These are phyloP conservation scores for Lamprotornis superbus DNA, from an alignment of 2,113 vertebrate genomes.

Conservation along the genomic window DNA sequence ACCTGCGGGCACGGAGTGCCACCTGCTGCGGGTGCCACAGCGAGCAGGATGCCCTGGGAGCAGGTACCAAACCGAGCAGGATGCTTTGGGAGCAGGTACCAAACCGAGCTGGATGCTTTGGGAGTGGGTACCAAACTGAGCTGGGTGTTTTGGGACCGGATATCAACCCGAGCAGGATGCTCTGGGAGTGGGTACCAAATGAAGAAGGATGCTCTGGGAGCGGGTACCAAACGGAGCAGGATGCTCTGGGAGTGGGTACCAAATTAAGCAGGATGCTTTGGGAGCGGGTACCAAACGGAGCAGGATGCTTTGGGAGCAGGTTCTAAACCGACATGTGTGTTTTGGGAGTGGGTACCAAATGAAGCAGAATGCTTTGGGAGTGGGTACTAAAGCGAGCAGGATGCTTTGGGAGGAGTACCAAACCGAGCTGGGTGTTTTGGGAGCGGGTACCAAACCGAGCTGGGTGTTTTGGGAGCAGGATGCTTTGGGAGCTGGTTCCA, in stretches of 20 bases:
- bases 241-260: background rate
- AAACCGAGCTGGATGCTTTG: accelerated
- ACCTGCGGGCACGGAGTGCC: background rate
- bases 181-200: accelerated
- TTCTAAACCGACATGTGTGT: accelerated
- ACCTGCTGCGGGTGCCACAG: background rate
- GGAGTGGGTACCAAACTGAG: accelerated
- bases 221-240: background rate
- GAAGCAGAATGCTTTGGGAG: accelerated
- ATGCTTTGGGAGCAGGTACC: background rate
- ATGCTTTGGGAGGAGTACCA: background rate
- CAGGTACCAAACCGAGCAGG: accelerated
- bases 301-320: background rate
- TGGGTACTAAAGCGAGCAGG: accelerated
- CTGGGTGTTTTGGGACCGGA: background rate
- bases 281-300: background rate
- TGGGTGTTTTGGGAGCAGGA: background rate
- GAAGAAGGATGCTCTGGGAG: accelerated
- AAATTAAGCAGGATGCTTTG: background rate
- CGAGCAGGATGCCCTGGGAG: accelerated
- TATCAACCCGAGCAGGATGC: accelerated
- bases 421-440: accelerated
- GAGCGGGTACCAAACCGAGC: background rate
- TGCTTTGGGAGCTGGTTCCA: background rate
- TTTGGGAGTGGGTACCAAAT: background rate